These are phyloP conservation scores for Oedothorax gibbosus DNA, from an alignment of 1,140 invertebrate species.

Conservation along the genomic window DNA sequence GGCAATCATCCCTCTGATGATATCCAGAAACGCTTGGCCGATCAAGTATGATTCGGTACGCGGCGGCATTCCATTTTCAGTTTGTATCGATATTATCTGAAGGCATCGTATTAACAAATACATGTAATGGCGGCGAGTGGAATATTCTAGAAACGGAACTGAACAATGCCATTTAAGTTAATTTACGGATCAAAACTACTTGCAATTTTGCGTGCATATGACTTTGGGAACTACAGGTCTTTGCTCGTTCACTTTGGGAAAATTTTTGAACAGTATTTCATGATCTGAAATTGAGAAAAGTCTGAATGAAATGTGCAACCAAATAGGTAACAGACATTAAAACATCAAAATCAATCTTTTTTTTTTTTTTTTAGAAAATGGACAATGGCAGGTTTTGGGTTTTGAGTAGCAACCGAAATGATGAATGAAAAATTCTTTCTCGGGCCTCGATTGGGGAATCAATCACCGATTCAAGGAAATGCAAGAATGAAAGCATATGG, in stretches of 20 bases:
- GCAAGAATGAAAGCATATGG: too few species aligned
- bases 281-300: too few species aligned
- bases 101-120: neutral
- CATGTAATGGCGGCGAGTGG: neutral
- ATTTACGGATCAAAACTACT: neutral
- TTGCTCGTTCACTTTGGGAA: neutral
- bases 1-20: constrained; percentile 43
- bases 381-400: too few species aligned
- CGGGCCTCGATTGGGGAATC: too few species aligned
- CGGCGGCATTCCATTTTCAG: constrained; percentile 18
- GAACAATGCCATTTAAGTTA: neutral
- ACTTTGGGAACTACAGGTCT: neutral
- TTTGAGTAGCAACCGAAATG: too few species aligned
- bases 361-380: too few species aligned
- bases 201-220: neutral
- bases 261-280: neutral
- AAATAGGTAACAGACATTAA: too few species aligned
- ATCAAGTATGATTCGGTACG: constrained; percentile 19
- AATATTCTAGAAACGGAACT: too few species aligned
- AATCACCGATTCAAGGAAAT: too few species aligned
- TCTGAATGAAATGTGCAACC: too few species aligned
- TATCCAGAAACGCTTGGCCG: constrained; percentile 36
- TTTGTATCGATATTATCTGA: neutral
- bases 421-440: too few species aligned
- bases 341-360: too few species aligned